phyloP scores from a whole-genome alignment of 2,113 vertebrate genomes.

The Salvelinus sp. region DNA sequence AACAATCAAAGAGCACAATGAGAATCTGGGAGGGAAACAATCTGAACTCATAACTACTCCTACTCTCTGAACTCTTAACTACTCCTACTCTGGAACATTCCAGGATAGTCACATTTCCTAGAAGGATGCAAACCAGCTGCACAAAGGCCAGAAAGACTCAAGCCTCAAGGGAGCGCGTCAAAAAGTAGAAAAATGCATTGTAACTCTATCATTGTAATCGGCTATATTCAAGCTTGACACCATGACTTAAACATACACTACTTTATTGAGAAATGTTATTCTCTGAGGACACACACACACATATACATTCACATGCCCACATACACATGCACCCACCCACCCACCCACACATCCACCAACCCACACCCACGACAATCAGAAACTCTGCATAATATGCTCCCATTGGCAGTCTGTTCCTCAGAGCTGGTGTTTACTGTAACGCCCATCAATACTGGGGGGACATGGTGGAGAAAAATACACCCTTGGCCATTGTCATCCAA shows the following conservation, averaged over 20 bases:
- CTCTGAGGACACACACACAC: too few relatives aligned
- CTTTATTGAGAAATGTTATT: too few relatives aligned
- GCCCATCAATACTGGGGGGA: neutral
- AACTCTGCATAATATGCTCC: neutral
- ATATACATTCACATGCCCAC: neutral
- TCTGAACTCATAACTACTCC: conserved; percentile 15
- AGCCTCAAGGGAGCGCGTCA: neutral
- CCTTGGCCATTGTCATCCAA: neutral
- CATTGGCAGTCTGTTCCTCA: neutral
- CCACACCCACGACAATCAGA: neutral
- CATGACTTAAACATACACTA: neutral
- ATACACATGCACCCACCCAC: neutral
- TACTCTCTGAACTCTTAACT: conserved; percentile 10
- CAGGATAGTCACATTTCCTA: conserved; percentile 25
- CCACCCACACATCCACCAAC: neutral
- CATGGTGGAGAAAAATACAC: neutral
- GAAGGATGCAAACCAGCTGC: neutral
- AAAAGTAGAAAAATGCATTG: neutral
- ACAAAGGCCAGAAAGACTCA: neutral
- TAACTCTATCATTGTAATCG: neutral
- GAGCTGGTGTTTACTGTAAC: neutral
- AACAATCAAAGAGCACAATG: conserved; percentile 15
- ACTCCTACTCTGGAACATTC: conserved; percentile 29
- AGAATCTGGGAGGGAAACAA: conserved; percentile 28
- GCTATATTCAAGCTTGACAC: neutral